Evolutionary conservation across 1,140 invertebrate species (phyloP), one percentile per base, ranked within the genome.

Genomic region (Drosophila ironensis): DNA sequence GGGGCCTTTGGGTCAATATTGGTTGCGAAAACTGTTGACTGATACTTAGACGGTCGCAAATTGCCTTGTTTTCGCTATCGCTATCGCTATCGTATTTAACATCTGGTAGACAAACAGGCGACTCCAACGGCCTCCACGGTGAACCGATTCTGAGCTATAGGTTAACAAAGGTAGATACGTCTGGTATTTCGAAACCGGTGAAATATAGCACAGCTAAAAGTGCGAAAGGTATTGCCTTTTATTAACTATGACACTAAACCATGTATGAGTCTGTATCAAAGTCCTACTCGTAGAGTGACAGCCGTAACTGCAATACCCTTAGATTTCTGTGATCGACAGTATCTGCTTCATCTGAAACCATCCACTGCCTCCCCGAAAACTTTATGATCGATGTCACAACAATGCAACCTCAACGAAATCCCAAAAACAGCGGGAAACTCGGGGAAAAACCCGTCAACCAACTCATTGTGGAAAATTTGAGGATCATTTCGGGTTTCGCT

Each of bases 401-500:
- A 82, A 57, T 67, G 14, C 61, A 53, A 51, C 53, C 45, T 52
- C 61, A 72, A 35, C 48, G 25, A 9, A 28, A 45, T 25, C 11
- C 7, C 24, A 30, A 12, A 28, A 16, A 12, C 30, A 48, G 24
- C 25, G 47, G 42, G 30, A 30, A 51, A 38, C 12, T 27, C 40
- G 25, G 72, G n/a, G 64, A 63, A 82, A 82, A 77, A 73, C 78
- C 80, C 59, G 28, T 37, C 46, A 47, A 35, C 37, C 22, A 64
- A 69, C 64, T 78, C 77, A 82, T 82, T 84, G 80, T 82, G 78
- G 78, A 82, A 78, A 84, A 78, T 84, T 82, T 71, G 80, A 42
- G 73, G 78, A 71, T 73, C 42, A 82, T 72, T 70, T 72, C 35
- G 50, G 33, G 16, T 19, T 44, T 7, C 22, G n/a, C 68, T 54